Evolutionary conservation across 2,797 vertebrate genomes (phyloP).

Genomic region (Crypturellus tataupa): DNA sequence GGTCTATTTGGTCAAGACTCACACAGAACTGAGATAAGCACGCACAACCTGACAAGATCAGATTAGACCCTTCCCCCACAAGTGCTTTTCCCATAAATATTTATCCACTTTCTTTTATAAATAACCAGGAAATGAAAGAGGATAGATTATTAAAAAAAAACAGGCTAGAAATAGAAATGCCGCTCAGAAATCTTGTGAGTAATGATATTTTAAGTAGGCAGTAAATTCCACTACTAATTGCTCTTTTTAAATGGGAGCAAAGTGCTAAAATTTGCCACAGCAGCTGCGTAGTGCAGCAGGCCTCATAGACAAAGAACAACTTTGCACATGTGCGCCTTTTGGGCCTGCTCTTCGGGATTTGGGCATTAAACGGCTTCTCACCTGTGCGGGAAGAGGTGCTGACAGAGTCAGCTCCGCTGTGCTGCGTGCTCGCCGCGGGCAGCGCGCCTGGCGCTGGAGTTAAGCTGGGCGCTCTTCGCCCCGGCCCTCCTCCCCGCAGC

Average conservation of each 20-base stretch:
- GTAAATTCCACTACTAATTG: conserved; percentile 48
- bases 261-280: neutral
- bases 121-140: conserved; percentile 61
- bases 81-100: conserved; percentile 67
- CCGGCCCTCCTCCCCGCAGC: neutral
- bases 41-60: conserved; percentile 65
- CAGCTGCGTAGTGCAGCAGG: neutral
- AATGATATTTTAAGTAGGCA: conserved; percentile 42
- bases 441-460: conserved; percentile 33
- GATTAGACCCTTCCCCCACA: conserved; percentile 61
- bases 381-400: conserved; percentile 45
- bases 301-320: conserved; percentile 36
- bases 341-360: neutral
- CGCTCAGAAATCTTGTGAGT: conserved; percentile 5
- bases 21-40: conserved; percentile 70
- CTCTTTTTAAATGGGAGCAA: conserved; percentile 11
- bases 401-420: conserved; percentile 24
- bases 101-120: conserved; percentile 70
- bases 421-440: conserved; percentile 34
- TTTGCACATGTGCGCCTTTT: conserved; percentile 36
- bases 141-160: neutral
- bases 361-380: conserved; percentile 38
- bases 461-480: conserved; percentile 46
- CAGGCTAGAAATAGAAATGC: conserved; percentile 33
- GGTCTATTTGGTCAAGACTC: conserved; percentile 73